Evolutionary conservation across 1,140 invertebrate species (phyloP), one percentile per base, ranked within the genome.

Genomic region (Gryon sp.): DNA sequence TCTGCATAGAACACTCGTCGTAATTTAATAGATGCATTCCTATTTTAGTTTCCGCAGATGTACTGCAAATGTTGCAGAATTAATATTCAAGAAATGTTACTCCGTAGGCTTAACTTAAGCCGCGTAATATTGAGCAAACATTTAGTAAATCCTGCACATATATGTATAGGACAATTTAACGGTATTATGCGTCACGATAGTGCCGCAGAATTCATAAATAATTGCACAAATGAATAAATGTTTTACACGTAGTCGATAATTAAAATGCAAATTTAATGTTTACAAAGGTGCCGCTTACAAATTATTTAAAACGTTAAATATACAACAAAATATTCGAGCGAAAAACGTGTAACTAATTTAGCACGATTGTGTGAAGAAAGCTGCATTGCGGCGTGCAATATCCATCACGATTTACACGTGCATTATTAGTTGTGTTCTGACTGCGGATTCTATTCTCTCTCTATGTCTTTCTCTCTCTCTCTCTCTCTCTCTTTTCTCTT

Each of bases 11-110:
- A 59, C 18, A 69, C 36, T 60, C 26, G 46, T 60, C 26, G 36
- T 70, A 70, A 70, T 60, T 52, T 70, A 55, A 70, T 53, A 45
- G 46, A 52, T 52, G 36, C 20, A 41, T 46, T 60, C 26, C 46
- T 43, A 57, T 60, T 70, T 70, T 53, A 70, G 66, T 60, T 60
- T 28, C 53, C 46, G 11, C 66, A 70, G 53, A 60, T 60, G 55
- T 30, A 53, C 55, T 53, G 46, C 53, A 53, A 70, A 70, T 53
- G 66, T 46, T 45, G 11, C 40, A 18, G 15, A 53, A 70, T 70
- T 70, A 70, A 70, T 70, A 70, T 70, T 60, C 66, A 70, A 70
- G 66, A 70, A 70, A 60, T 70, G 66, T 50, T 40, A 70, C 66
- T 60, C 45, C 36, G 40, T 57, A 53, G 55, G 55, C 57, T 72